Conservation (phyloP, 2,888 invertebrate genomes). For the Conomelus anceps region DNA sequence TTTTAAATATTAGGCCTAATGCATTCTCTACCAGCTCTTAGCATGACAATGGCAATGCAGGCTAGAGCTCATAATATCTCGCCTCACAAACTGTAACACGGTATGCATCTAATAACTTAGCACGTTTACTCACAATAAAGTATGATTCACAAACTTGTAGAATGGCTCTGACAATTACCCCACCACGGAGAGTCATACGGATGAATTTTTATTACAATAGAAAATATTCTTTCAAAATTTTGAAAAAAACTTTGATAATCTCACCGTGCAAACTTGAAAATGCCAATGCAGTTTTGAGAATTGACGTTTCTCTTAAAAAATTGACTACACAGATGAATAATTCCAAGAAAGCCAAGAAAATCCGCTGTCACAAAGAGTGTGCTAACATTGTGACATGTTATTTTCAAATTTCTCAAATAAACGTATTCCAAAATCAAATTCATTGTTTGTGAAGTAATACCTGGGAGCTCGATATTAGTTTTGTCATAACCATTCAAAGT, state of each 20-base stretch:
- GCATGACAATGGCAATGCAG: too few species aligned
- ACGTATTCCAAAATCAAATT: constrained; percentile 74
- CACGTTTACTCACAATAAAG: too few species aligned
- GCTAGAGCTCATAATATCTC: too few species aligned
- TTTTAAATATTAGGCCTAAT: too few species aligned
- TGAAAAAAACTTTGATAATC: not conserved
- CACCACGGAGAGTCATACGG: not conserved
- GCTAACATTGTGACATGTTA: constrained; percentile 72
- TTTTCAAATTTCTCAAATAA: constrained; percentile 69
- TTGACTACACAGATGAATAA: constrained; percentile 72
- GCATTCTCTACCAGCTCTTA: too few species aligned
- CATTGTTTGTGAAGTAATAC: constrained; percentile 70
- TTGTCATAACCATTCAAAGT: constrained; percentile 62
- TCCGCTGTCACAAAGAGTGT: constrained; percentile 78
- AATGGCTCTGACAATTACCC: too few species aligned
- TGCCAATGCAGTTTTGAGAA: constrained; percentile 74
- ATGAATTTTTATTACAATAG: not conserved
- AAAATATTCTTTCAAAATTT: not conserved
- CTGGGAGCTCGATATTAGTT: constrained; percentile 65
- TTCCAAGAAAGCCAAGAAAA: constrained; percentile 76
- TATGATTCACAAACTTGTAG: too few species aligned
- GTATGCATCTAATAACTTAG: too few species aligned
- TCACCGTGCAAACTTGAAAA: constrained; percentile 73
- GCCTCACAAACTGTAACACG: too few species aligned
- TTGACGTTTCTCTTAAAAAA: constrained; percentile 62